Conservation (phyloP, 2,113 vertebrate species). For the Syngnathus typhle region DNA sequence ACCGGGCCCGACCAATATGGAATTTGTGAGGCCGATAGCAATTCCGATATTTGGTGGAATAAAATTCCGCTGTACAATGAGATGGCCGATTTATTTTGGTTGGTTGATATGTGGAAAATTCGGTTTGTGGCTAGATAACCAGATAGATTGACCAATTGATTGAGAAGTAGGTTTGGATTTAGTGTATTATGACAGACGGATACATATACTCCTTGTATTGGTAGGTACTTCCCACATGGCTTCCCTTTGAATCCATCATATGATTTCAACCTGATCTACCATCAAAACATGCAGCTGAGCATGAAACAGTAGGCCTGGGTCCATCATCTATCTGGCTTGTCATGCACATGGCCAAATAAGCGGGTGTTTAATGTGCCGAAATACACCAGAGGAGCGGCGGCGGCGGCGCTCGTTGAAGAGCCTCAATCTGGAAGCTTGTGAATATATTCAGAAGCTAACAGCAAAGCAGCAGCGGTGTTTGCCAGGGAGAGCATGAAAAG, state of each 20-base stretch:
- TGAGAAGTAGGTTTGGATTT: background rate
- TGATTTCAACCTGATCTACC: slow-evolving; percentile 51
- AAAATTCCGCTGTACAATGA: too few relatives aligned
- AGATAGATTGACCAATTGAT: background rate
- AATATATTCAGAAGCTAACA: slow-evolving; percentile 43
- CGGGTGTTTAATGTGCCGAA: slow-evolving; percentile 45
- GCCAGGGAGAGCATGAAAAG: slow-evolving; percentile 28
- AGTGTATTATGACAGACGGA: background rate
- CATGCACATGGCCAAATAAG: slow-evolving; percentile 47
- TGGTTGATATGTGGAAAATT: too few relatives aligned
- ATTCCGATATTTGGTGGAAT: too few relatives aligned
- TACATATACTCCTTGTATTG: slow-evolving; percentile 21
- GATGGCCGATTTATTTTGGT: too few relatives aligned
- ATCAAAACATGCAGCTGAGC: slow-evolving; percentile 61
- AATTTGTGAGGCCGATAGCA: too few relatives aligned
- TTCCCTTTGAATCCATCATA: slow-evolving; percentile 34
- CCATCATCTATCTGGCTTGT: slow-evolving; percentile 36
- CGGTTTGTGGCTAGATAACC: background rate
- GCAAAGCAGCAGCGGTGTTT: slow-evolving; percentile 12
- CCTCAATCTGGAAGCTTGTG: slow-evolving; percentile 32
- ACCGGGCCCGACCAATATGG: too few relatives aligned
- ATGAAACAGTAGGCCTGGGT: slow-evolving; percentile 51
- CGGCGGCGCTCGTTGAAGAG: slow-evolving; percentile 24
- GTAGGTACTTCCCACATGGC: slow-evolving; percentile 25
- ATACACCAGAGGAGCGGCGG: slow-evolving; percentile 28